Evolutionary conservation across 35 echinoderm and acorn worm genomes (phyloP).

Genomic region (Nesometra sesokonis): DNA sequence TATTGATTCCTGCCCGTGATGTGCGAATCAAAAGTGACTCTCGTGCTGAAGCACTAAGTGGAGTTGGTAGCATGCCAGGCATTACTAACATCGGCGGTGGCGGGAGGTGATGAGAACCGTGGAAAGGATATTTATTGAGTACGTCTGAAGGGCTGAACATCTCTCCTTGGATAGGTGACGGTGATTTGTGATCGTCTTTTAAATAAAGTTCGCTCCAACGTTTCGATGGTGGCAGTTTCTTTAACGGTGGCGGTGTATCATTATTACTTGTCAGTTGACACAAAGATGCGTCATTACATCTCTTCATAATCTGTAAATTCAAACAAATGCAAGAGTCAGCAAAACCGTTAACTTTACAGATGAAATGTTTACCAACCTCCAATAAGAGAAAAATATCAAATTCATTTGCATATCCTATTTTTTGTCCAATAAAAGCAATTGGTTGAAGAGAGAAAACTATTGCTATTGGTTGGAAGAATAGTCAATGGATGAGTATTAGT

Average conservation of each 20-base stretch:
- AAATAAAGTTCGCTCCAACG: conserved; percentile 73
- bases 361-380: background rate
- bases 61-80: conserved; percentile 54
- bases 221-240: conserved; percentile 89
- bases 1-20: conserved; percentile 39
- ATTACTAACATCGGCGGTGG: conserved; percentile 72
- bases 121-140: conserved; percentile 6
- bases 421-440: background rate
- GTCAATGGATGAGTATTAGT: background rate
- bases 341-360: background rate
- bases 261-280: conserved; percentile 49
- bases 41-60: conserved; percentile 12
- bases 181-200: conserved; percentile 23
- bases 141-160: conserved; percentile 14
- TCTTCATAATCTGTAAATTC: background rate
- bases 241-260: conserved; percentile 34
- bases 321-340: background rate
- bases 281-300: background rate
- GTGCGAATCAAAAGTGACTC: conserved; percentile 24
- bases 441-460: background rate
- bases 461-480: background rate
- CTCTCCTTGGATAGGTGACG: conserved; percentile 8
- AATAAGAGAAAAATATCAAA: background rate
- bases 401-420: background rate
- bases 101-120: conserved; percentile 18